Conservation (phyloP, 2,113 vertebrate genomes). For the Miniopterus natalensis region DNA sequence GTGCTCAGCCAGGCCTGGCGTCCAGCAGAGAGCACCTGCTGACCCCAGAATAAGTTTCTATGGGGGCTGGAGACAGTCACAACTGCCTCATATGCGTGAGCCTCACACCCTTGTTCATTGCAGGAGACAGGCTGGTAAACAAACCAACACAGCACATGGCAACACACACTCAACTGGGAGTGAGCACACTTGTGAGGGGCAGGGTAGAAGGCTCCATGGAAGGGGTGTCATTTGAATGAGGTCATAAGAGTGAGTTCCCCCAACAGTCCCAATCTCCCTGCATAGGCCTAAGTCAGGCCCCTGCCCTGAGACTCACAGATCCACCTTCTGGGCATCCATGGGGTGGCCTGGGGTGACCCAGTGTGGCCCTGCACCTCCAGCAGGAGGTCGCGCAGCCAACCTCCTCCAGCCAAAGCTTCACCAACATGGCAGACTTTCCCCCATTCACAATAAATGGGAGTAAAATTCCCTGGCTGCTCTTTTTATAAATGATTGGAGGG, state of each 20-base stretch:
- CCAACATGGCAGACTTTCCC: not conserved
- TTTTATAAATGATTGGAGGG: not conserved
- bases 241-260: not conserved
- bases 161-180: not conserved
- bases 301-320: not conserved
- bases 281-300: not conserved
- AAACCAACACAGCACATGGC: not conserved
- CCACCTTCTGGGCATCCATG: not conserved
- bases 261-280: not conserved
- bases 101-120: not conserved
- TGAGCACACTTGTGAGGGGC: rapidly evolving
- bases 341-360: no score
- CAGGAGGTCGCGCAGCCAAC: not conserved
- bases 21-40: not conserved
- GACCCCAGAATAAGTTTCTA: not conserved
- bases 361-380: not conserved
- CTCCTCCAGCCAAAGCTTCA: not conserved
- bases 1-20: not conserved
- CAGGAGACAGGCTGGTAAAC: not conserved
- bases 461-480: not conserved
- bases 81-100: not conserved
- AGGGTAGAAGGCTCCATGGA: not conserved
- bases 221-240: not conserved
- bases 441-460: not conserved
- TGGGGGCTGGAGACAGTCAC: not conserved